Conservation (phyloP, 2,797 vertebrate species). For the Arrhamphus sclerolepis region DNA sequence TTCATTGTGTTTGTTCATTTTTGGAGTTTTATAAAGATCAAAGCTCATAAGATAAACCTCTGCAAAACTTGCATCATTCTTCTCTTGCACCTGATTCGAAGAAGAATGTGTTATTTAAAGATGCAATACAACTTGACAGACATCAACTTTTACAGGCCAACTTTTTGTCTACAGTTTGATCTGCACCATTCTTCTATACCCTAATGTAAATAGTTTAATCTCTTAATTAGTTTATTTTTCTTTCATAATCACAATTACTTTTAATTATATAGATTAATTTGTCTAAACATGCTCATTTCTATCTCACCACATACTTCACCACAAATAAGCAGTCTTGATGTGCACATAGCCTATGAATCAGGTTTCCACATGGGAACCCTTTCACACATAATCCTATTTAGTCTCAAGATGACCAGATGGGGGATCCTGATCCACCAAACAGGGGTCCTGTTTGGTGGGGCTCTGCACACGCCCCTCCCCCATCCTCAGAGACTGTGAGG, state of each 20-base stretch:
- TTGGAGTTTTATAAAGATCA: too few species aligned
- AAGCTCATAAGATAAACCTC: too few species aligned
- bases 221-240: constrained; percentile 3
- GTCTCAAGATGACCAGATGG: constrained; percentile 47
- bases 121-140: too few species aligned
- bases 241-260: constrained; percentile 16
- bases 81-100: too few species aligned
- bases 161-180: background rate
- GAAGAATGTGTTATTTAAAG: too few species aligned
- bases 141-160: too few species aligned
- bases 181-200: constrained; percentile 5
- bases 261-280: constrained; percentile 1
- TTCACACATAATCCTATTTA: constrained; percentile 71
- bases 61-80: too few species aligned
- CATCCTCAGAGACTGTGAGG: too few species aligned
- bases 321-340: constrained; percentile 69
- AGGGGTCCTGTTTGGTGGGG: too few species aligned
- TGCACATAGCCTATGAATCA: constrained; percentile 43
- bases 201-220: constrained; percentile 41
- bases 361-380: constrained; percentile 60
- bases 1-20: too few species aligned
- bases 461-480: too few species aligned
- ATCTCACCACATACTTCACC: constrained; percentile 51
- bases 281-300: constrained; percentile 26
- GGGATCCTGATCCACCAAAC: too few species aligned